These are phyloP conservation scores for Ormyrus labotus DNA, from an alignment of 2,888 invertebrate genomes.

Conservation along the genomic window DNA sequence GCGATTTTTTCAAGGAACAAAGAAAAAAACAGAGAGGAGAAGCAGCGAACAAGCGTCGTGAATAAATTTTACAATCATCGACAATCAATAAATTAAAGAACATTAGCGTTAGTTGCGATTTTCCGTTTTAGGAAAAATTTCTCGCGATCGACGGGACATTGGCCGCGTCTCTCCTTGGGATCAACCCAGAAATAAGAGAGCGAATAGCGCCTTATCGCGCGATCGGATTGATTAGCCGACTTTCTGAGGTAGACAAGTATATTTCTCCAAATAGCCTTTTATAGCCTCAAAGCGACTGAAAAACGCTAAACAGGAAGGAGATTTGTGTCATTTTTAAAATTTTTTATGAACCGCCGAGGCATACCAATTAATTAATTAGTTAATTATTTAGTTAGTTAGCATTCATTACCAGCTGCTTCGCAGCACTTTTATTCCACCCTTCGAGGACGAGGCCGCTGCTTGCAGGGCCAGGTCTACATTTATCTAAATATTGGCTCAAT, in stretches of 20 bases:
- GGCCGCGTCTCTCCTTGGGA: background rate
- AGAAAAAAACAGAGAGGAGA: slow-evolving; percentile 4
- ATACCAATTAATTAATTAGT: too few species aligned
- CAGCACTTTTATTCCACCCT: slow-evolving; percentile 5
- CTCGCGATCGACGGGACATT: slow-evolving; percentile 15
- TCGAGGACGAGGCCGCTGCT: slow-evolving; percentile 14
- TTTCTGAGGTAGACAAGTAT: slow-evolving; percentile 75
- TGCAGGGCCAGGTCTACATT: background rate
- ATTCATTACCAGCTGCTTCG: slow-evolving; percentile 8
- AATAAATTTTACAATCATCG: slow-evolving; percentile 15
- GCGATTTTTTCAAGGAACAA: background rate
- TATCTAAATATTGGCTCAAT: slow-evolving; percentile 5
- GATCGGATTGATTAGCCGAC: slow-evolving; percentile 69
- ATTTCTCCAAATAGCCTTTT: slow-evolving; percentile 73
- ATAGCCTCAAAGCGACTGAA: slow-evolving; percentile 66
- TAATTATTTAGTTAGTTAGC: background rate
- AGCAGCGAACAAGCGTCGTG: background rate
- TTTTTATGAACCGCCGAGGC: slow-evolving; percentile 52
- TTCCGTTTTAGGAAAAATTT: slow-evolving; percentile 25
- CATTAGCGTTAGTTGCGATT: slow-evolving; percentile 10
- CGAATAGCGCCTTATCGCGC: slow-evolving; percentile 52
- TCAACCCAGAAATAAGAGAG: background rate
- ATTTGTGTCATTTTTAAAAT: slow-evolving; percentile 61
- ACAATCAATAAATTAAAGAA: slow-evolving; percentile 18
- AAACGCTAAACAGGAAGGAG: slow-evolving; percentile 69